A percentile compares a stretch with the other conserved stretches of the same genome.
Conservation (phyloP, 2,113 vertebrate species). For the Pseudorhombus dupliciocellatus region DNA sequence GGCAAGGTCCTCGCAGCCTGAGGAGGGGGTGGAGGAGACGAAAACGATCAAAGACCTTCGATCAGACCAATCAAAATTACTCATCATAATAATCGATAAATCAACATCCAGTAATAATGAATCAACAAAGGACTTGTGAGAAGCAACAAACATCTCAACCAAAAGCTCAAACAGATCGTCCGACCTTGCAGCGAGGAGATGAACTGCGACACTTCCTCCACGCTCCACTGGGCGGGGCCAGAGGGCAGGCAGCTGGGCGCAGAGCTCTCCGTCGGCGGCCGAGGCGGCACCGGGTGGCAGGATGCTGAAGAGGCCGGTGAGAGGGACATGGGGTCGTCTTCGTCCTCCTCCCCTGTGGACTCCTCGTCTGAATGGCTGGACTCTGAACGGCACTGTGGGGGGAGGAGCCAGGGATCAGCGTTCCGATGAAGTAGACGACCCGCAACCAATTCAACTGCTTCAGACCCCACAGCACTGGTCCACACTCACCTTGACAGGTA, state of each 20-base stretch:
- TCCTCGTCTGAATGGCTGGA: constrained; percentile 94
- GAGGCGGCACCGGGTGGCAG: constrained; percentile 75
- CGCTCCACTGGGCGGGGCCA: constrained; percentile 92
- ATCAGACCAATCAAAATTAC: no score
- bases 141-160: no score
- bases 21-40: background rate
- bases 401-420: background rate
- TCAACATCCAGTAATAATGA: background rate
- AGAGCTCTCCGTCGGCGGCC: constrained; percentile 64
- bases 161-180: background rate
- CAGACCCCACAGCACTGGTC: no score
- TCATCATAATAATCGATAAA: background rate
- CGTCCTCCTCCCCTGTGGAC: constrained; percentile 90
- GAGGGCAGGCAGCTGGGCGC: constrained; percentile 84
- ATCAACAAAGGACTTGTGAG: no score
- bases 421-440: no score
- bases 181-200: constrained; percentile 95
- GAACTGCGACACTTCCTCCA: constrained; percentile 95
- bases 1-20: constrained; percentile 95
- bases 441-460: no score
- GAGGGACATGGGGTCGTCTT: constrained; percentile 86
- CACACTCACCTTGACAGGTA: constrained; percentile 84
- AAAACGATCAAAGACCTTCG: no score
- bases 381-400: constrained; percentile 87
- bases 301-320: constrained; percentile 89